Base-by-base conservation (phyloP, 2,888 invertebrate genomes). In the Argyra leucocephala region DNA sequence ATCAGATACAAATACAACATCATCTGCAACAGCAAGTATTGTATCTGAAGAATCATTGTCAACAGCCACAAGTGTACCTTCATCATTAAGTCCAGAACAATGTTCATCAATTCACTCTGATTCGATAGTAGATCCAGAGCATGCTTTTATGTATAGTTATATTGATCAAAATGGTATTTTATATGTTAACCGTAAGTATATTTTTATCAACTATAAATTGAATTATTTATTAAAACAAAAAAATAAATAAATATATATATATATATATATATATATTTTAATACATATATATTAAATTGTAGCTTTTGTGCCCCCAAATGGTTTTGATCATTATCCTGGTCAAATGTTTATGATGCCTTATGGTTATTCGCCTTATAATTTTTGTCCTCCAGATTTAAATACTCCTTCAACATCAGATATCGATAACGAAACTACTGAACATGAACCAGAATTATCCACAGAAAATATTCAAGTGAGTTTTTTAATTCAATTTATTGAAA, bases 131-230 rank as follows among this genome's bases (percentile, higher is more conserved):
- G 69, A 71, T 67, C 65, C 66, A 57, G 69, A 70, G 58, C 67
- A 68, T 61, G 64, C 68, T 31, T 68, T 66, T 26, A 65, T 70
- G 63, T 71, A 69, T 65, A 81, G 81, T 68, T 83, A 80, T 73
- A 77, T 83, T 70, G 83, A 83, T 72, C 81, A 80, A 68, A 81
- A 80, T 69, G 81, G 81, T 70, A 76, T 81, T 68, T 81, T 80
- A 71, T 81, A 80, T 70, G 75, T 82, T 67, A 81, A 81, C 71
- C 80, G 82, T 83, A 74, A 80, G 81, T 78, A 69, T 57, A 63
- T n/a, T n/a, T n/a, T n/a, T n/a, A n/a, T n/a, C n/a, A n/a, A n/a
- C n/a, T n/a, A n/a, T n/a, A n/a, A n/a, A n/a, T n/a, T n/a, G n/a
- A n/a, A n/a, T n/a, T n/a, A n/a, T n/a, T n/a, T n/a, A n/a, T n/a